Evolutionary conservation across 2,888 invertebrate genomes (phyloP).

Genomic region (Cryptus viduatorius): DNA sequence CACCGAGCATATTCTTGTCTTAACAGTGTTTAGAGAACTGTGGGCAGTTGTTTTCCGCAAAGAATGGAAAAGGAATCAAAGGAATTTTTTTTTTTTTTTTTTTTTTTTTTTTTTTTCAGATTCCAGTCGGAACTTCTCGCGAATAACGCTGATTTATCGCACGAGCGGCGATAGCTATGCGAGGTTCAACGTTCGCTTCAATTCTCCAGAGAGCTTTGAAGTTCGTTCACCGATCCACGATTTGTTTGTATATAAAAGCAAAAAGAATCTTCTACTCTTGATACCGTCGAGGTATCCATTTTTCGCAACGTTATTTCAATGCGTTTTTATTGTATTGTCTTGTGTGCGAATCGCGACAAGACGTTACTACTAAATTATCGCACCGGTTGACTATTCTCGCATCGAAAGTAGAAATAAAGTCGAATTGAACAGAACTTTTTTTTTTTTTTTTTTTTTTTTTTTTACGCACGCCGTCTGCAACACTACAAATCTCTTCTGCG

Average conservation of each 20-base stretch:
- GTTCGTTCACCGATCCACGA: conserved; percentile 36
- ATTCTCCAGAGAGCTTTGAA: conserved; percentile 15
- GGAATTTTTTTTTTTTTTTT: too few relatives aligned
- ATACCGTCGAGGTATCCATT: too few relatives aligned
- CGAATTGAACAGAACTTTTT: background rate
- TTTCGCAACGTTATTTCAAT: too few relatives aligned
- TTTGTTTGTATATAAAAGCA: conserved; percentile 16
- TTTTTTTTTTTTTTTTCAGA: too few relatives aligned
- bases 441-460: conserved; percentile 6
- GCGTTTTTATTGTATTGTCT: too few relatives aligned
- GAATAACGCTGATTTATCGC: background rate
- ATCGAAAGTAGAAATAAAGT: too few relatives aligned
- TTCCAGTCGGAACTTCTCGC: background rate
- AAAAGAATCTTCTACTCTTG: background rate
- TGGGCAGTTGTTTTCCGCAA: too few relatives aligned
- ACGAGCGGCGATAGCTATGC: background rate
- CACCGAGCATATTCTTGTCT: too few relatives aligned
- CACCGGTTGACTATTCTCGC: too few relatives aligned
- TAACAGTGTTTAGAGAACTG: too few relatives aligned
- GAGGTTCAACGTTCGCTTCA: background rate
- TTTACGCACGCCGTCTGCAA: conserved; percentile 18
- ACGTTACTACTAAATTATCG: too few relatives aligned
- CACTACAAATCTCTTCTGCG: conserved; percentile 51
- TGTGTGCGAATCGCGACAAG: background rate
- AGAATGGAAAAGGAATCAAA: too few relatives aligned